These are phyloP conservation scores for Melitaea cinxia DNA, from an alignment of 1,140 invertebrate genomes.

Conservation along the genomic window DNA sequence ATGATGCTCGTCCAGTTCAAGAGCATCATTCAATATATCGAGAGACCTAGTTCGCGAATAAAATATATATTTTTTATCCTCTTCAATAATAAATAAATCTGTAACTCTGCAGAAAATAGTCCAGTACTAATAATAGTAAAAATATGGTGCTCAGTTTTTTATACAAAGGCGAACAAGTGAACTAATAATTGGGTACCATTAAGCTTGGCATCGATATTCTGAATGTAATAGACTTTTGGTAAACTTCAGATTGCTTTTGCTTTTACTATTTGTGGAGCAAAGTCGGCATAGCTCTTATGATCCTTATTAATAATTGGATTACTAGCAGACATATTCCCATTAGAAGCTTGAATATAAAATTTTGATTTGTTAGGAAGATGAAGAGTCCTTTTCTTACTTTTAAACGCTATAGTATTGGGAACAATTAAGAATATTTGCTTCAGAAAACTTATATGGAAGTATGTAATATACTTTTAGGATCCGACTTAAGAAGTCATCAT, in stretches of 20 bases:
- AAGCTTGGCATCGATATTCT: background rate
- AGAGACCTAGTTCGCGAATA: constrained; percentile 5
- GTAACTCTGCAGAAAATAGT: no score
- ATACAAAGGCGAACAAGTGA: background rate
- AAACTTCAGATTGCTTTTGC: background rate
- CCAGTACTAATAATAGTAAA: no score
- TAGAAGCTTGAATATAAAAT: no score
- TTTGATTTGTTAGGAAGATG: no score
- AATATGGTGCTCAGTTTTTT: no score
- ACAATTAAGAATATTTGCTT: no score
- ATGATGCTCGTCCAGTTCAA: constrained; percentile 13
- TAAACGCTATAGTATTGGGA: no score
- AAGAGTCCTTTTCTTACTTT: no score
- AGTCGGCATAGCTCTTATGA: background rate
- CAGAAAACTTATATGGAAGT: no score
- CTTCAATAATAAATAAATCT: background rate
- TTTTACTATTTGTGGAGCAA: background rate
- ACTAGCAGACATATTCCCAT: no score
- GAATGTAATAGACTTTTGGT: background rate
- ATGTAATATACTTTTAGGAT: no score
- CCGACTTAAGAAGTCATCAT: no score
- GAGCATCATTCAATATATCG: constrained; percentile 2
- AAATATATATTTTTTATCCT: background rate
- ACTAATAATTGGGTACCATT: background rate
- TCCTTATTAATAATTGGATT: background rate